phyloP scores from a whole-genome alignment of 2,888 invertebrate species.

The Meta bourneti region DNA sequence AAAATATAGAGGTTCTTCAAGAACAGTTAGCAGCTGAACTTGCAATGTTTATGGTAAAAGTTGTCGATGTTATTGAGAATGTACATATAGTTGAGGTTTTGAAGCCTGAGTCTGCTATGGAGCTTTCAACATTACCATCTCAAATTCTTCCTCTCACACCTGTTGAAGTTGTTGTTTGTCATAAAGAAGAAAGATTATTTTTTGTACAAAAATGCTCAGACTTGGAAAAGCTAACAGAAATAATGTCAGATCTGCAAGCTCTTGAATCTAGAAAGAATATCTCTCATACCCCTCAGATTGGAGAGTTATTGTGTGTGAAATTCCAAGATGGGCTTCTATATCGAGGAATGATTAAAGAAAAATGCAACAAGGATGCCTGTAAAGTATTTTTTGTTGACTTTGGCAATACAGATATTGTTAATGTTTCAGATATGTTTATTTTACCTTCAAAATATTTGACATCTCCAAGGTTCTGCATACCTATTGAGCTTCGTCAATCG shows the following conservation, averaged over 20 bases:
- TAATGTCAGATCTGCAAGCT: constrained; percentile 6
- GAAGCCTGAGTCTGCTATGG: not conserved
- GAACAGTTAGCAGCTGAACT: not conserved
- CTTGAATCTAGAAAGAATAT: too few relatives aligned
- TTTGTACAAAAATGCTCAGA: constrained; percentile 41
- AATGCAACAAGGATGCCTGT: not conserved
- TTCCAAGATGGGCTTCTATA: constrained; percentile 22
- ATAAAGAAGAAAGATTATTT: not conserved
- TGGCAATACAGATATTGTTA: constrained; percentile 47
- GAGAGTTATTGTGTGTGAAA: constrained; percentile 48
- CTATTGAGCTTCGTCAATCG: constrained; percentile 5
- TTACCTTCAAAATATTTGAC: constrained; percentile 22
- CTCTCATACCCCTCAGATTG: constrained; percentile 16
- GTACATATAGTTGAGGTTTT: constrained; percentile 18
- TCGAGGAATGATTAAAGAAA: constrained; percentile 34
- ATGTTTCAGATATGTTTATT: not conserved
- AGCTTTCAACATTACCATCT: not conserved
- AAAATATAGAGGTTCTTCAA: constrained; percentile 5
- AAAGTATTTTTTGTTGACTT: constrained; percentile 60
- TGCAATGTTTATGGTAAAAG: constrained; percentile 17
- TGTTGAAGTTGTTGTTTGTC: constrained; percentile 7
- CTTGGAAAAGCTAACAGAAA: not conserved
- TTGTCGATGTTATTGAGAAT: constrained; percentile 1
- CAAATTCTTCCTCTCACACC: constrained; percentile 4
- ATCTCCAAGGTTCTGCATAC: constrained; percentile 26